phyloP scores from a whole-genome alignment of 1,140 invertebrate genomes.

The Caenorhabditis briggsae region DNA sequence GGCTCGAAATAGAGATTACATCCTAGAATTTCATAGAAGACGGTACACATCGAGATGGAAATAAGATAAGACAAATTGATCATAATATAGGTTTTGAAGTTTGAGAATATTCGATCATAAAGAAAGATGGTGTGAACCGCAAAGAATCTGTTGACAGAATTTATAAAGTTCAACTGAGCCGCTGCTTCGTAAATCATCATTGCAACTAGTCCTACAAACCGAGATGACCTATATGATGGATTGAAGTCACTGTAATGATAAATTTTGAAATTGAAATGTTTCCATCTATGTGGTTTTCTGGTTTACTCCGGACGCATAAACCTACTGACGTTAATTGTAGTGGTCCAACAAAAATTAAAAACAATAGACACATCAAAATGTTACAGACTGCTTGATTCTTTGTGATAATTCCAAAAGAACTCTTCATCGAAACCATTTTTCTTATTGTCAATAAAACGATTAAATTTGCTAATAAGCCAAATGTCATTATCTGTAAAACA shows the following conservation, averaged over 20 bases:
- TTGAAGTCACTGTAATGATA: neutral
- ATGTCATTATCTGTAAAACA: conserved; percentile 10
- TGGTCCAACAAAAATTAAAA: conserved; percentile 33
- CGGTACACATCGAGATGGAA: neutral
- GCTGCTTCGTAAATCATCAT: conserved; percentile 22
- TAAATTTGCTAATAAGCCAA: conserved; percentile 1
- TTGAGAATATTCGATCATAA: conserved; percentile 1
- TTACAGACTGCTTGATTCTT: conserved; percentile 23
- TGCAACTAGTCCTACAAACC: neutral
- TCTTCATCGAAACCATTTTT: conserved; percentile 31
- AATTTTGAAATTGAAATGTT: too few species aligned
- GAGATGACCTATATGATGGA: neutral
- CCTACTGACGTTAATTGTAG: neutral
- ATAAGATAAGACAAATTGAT: neutral
- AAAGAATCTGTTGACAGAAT: neutral
- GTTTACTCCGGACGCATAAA: neutral
- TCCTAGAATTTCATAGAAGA: conserved; percentile 21
- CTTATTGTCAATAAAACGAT: neutral
- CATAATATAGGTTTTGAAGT: neutral
- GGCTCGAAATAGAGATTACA: conserved; percentile 15
- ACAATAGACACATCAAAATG: conserved; percentile 9
- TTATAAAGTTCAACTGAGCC: neutral
- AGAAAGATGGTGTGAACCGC: neutral
- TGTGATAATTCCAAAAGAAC: conserved; percentile 33
- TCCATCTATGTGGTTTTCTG: too few species aligned